phyloP scores from a whole-genome alignment of 2,797 vertebrate genomes.

The Tamandua tetradactyla region DNA sequence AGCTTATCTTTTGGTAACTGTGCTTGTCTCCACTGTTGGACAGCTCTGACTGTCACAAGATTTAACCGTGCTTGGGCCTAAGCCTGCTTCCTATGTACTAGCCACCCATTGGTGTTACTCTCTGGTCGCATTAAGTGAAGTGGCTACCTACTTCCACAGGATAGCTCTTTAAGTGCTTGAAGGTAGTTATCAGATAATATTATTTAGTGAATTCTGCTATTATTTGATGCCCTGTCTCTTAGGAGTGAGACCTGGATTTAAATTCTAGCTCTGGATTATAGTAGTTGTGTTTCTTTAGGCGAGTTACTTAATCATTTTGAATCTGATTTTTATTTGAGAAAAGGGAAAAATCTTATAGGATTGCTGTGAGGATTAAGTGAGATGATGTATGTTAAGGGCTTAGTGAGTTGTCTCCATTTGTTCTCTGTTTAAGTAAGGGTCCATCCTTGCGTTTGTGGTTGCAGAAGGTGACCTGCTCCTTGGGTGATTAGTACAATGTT shows the following conservation, averaged over 20 bases:
- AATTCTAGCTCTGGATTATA: background rate
- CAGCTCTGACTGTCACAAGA: background rate
- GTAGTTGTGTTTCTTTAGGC: background rate
- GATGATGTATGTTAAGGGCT: background rate
- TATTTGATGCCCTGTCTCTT: background rate
- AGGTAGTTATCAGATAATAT: background rate
- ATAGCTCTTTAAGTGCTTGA: background rate
- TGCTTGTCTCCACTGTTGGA: background rate
- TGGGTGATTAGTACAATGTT: background rate
- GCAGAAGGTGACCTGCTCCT: background rate
- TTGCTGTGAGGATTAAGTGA: background rate
- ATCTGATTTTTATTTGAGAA: background rate
- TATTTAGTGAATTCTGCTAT: background rate
- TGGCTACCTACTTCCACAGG: background rate
- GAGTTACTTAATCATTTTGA: background rate
- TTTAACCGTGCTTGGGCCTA: background rate
- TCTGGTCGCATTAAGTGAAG: background rate
- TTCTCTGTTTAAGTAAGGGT: background rate
- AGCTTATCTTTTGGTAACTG: background rate
- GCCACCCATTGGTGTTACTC: background rate
- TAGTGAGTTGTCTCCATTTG: background rate
- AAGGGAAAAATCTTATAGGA: background rate
- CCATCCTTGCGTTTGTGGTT: background rate
- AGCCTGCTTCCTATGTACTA: background rate
- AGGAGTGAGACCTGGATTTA: conserved; percentile 1